These are phyloP conservation scores for Hylaeus volcanicus DNA, from an alignment of 1,140 invertebrate genomes.

Conservation along the genomic window DNA sequence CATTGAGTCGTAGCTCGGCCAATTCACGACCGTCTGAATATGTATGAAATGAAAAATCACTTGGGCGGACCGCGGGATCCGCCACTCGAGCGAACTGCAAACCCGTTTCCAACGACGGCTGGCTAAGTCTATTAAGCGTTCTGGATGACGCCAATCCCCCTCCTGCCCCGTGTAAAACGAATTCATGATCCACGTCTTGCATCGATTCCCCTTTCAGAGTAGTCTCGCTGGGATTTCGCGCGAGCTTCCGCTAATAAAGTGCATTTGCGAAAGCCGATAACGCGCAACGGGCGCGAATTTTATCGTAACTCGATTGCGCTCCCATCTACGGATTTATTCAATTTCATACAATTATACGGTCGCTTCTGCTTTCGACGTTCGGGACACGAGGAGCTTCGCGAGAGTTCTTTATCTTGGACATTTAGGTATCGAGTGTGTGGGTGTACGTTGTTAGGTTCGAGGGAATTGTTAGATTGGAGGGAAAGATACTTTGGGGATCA, in stretches of 20 bases:
- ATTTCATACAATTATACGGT: neutral
- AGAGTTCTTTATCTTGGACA: no score
- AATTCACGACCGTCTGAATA: constrained; percentile 39
- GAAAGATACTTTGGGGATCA: no score
- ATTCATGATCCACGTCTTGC: constrained; percentile 9
- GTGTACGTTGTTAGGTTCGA: no score
- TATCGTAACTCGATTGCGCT: neutral
- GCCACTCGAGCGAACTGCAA: constrained; percentile 35
- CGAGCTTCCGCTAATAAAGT: constrained; percentile 22
- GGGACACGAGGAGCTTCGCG: no score
- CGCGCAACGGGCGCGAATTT: neutral
- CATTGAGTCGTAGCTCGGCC: constrained; percentile 7
- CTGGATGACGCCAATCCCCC: no score
- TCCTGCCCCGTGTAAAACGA: neutral
- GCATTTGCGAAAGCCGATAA: constrained; percentile 8
- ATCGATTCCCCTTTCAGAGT: constrained; percentile 16
- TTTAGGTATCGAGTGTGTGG: no score
- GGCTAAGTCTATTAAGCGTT: neutral
- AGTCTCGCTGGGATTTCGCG: constrained; percentile 15
- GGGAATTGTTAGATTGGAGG: no score
- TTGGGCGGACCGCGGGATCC: neutral
- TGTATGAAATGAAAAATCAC: constrained; percentile 41
- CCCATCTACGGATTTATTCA: neutral
- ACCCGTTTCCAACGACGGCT: constrained; percentile 14
- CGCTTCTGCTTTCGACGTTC: no score